Evolutionary conservation across 1,140 invertebrate genomes (phyloP), one percentile per base, ranked within the genome.

Genomic region (Phenacoccus solenopsis): DNA sequence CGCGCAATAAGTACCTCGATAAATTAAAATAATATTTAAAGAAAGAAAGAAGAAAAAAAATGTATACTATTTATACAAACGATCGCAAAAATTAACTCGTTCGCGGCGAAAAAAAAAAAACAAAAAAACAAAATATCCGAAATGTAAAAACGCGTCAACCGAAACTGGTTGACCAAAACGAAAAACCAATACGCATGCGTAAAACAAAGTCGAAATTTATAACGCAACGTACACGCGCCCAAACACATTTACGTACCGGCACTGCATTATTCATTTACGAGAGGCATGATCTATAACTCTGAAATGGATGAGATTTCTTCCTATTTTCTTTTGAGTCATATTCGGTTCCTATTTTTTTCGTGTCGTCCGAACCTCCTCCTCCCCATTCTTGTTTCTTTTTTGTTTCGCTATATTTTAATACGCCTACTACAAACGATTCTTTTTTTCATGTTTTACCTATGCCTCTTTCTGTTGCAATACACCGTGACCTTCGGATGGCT

Each of bases 331-430:
- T 64, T 64, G 20, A 64, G 59, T 25, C 59, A 64, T 64, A 64
- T 64, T 64, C 59, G 10, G 59, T 25, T 24, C 59, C 10, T 24
- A 64, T 59, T 59, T 59, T 59, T 64, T 64, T 64, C 25, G 21
- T 64, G 59, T 64, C 59, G 59, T 64, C 21, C 59, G 59, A 64
- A 25, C 59, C 59, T 64, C 59, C 59, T 64, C 25, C 59, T 64
- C 25, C 2, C 59, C 25, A 64, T 64, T 64, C 25, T 64, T 64
- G n/a, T 64, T 64, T 64, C 25, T 64, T 64, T 64, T 64, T 64
- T 64, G 59, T 64, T 64, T 64, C 59, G 59, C 59, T 64, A 64
- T 64, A 64, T 64, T 64, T 64, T 64, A 64, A 64, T 64, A 64
- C 59, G 59, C 59, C 59, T 64, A 64, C 59, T 64, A 64, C 59